Conservation (phyloP, 2,888 invertebrate genomes). For the Sarcophaga variegata region DNA sequence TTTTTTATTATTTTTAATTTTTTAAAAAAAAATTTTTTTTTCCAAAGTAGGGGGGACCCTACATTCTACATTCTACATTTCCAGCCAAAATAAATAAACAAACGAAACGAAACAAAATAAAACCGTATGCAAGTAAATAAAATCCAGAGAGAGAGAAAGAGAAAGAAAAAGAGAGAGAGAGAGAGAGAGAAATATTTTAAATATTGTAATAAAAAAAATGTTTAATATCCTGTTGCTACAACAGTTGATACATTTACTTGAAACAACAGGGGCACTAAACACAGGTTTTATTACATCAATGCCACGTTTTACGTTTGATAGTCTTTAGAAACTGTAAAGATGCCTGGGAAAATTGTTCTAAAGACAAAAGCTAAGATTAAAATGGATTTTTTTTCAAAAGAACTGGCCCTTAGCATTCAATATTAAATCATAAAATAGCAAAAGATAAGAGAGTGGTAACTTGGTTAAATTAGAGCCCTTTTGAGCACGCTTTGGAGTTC, state of each 20-base stretch:
- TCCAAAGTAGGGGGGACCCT: no score
- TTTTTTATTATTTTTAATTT: neutral
- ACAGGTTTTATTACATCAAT: neutral
- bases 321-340: no score
- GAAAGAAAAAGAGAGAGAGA: neutral
- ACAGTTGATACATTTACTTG: slow-evolving; percentile 65
- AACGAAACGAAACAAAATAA: neutral
- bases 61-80: no score
- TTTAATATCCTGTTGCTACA: slow-evolving; percentile 72
- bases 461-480: no score
- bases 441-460: no score
- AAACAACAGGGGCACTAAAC: neutral
- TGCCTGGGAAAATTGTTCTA: no score
- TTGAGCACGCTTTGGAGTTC: no score
- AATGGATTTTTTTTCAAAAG: no score
- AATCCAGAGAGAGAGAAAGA: slow-evolving; percentile 18
- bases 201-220: slow-evolving; percentile 44
- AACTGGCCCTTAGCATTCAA: no score
- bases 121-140: neutral
- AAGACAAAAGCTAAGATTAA: no score
- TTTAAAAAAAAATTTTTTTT: neutral
- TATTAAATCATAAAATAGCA: no score
- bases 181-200: neutral
- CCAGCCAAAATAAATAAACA: slow-evolving; percentile 21
- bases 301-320: neutral